Base-by-base conservation (phyloP, 2,113 vertebrate species). In the Phoxinus phoxinus region DNA sequence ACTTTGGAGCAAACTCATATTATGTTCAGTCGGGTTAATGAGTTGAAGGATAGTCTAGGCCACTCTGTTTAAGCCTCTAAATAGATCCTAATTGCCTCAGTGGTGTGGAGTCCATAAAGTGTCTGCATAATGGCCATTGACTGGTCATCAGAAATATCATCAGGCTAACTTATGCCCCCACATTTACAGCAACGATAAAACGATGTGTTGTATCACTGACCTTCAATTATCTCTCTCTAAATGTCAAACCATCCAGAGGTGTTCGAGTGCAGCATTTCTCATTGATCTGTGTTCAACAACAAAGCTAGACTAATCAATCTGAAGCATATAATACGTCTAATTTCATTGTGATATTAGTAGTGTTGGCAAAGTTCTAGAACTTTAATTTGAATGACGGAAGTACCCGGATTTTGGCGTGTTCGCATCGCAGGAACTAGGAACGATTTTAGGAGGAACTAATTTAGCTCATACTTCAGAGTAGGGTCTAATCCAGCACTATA, bases 191-290 rank as follows among this genome's bases (percentile, higher is more conserved):
- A 84, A 86, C 25, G 61, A 74, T 74, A 35, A 75, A 61, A 35
- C 27, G 17, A 59, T 71, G 82, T 81, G 65, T 79, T 61, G 78
- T 65, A 30, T 82, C 77, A 48, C 58, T 81, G 85, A 89, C 83
- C 85, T 87, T 86, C 76, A 85, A 78, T 87, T 86, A 87, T 67
- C 72, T 63, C 10, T 71, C 37, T 63, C 77, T 78, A 89, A 89
- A 87, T 89, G 88, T 83, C 85, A 89, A 71, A 85, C 23, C 6
- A 10, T 72, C 37, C 51, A 69, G 37, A 88, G 27, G 48, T 84
- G 73, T 59, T 59, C 4, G 10, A 81, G 72, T 67, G 44, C 85
- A 86, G 37, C 46, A 11, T 86, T 63, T 86, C 23, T 67, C 72
- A 77, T 65, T 86, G 85, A 75, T 86, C 61, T 58, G 73, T 56